These are phyloP conservation scores for Tribolium madens DNA, from an alignment of 1,140 invertebrate genomes.

Conservation along the genomic window DNA sequence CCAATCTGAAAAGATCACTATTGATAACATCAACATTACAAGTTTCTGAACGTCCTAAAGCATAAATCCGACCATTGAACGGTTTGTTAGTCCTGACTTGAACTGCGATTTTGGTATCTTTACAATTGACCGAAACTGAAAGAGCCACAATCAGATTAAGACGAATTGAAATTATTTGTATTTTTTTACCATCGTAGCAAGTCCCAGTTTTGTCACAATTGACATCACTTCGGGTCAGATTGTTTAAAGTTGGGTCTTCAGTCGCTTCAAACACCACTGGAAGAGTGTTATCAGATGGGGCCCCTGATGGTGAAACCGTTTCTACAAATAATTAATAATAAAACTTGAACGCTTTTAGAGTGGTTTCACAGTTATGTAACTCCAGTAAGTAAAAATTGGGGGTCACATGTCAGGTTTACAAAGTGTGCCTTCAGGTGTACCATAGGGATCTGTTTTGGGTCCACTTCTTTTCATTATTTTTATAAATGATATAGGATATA, in stretches of 20 bases:
- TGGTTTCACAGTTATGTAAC: no score
- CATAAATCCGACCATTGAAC: constrained; percentile 95
- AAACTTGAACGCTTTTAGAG: no score
- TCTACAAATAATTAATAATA: not conserved
- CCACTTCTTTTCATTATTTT: no score
- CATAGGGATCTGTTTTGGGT: no score
- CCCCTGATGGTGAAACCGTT: constrained; percentile 58
- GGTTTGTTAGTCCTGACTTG: constrained; percentile 93
- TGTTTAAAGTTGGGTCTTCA: constrained; percentile 77
- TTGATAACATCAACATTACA: constrained; percentile 95
- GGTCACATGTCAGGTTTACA: no score
- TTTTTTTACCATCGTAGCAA: constrained; percentile 95
- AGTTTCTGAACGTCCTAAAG: constrained; percentile 91
- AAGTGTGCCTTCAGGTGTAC: no score
- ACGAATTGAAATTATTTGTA: not conserved
- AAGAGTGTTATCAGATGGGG: constrained; percentile 70
- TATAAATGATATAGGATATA: no score
- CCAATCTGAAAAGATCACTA: constrained; percentile 90
- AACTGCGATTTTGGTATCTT: constrained; percentile 93
- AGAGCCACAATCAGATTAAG: constrained; percentile 55
- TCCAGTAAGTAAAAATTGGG: no score
- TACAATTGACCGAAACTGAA: constrained; percentile 92
- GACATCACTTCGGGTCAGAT: constrained; percentile 80
- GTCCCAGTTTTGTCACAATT: constrained; percentile 95
- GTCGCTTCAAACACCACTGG: constrained; percentile 80